Base-by-base conservation (phyloP, 2,888 invertebrate species). In the Rotaria magnacalcarata region DNA sequence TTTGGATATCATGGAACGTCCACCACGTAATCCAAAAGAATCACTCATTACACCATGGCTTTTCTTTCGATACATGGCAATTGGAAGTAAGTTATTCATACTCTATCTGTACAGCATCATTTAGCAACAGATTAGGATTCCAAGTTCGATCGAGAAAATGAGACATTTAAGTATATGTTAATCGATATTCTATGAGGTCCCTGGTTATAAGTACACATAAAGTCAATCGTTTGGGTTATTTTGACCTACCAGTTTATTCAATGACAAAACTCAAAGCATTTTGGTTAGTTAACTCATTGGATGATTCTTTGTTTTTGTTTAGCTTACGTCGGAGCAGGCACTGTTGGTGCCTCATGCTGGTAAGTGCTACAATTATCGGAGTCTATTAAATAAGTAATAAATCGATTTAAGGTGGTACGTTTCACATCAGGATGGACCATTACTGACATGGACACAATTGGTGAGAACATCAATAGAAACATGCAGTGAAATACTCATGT, bases 1-100 rank as follows among this genome's bases (percentile, higher is more conserved):
- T 92, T 94, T 99, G 90, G 99, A 99, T 93, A 99, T 99, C 93
- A 99, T 99, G 99, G 94, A 95, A 93, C 97, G 98, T 88, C 96
- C 96, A 89, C 99, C 99, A 89, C 95, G 99, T 90, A 96, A 95
- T 92, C 96, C 97, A 90, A 96, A 96, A 90, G 99, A 99, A 92
- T 94, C 95, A 92, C 94, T 99, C 89, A 99, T 99, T 93, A 97
- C 98, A 89, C 97, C 97, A 91, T 99, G 99, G 99, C 93, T 99
- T 92, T 99, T 99, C 95, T 99, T 99, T 95, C 95, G 99, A 93
- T 97, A 97, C 92, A 92, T 93, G 92, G 92, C 92, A 87, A 92
- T 93, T 89, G 93, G 93, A 89, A 90, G 92, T 92, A 88, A 88
- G 90, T 88, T 74, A 21, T 21, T 21, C 19, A 21, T 54, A 54